Evolutionary conservation across 2,113 vertebrate species (phyloP).

Genomic region (Oenanthe oenanthe): DNA sequence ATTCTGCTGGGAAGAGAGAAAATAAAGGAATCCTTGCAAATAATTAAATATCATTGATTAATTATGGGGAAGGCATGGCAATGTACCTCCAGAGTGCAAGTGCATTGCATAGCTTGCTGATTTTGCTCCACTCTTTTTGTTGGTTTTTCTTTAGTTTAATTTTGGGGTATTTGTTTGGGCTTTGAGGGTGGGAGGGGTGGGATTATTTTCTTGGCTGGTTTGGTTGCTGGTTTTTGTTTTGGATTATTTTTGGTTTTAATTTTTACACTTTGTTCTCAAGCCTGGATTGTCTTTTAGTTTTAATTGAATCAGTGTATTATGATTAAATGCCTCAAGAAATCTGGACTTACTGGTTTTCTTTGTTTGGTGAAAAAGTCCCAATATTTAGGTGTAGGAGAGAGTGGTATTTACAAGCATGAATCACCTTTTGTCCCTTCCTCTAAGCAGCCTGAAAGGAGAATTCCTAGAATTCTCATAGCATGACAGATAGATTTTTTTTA

Average conservation of each 20-base stretch:
- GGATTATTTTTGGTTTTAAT: not conserved
- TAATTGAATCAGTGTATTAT: not conserved
- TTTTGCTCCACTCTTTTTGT: not conserved
- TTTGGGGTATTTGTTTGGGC: not conserved
- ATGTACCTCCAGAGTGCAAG: not conserved
- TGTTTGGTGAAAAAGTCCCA: not conserved
- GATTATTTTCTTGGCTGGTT: not conserved
- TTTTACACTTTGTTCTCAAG: not conserved
- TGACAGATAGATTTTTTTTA: not conserved
- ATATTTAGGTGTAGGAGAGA: not conserved
- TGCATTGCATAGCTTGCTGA: not conserved
- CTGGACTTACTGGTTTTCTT: not conserved
- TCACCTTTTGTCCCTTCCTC: not conserved
- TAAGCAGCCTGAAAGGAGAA: not conserved
- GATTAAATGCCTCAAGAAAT: not conserved
- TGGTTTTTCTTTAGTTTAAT: not conserved
- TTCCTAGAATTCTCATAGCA: not conserved
- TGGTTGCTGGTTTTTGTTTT: not conserved
- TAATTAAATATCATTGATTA: slow-evolving; percentile 61
- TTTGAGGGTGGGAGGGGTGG: too few relatives aligned
- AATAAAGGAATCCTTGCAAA: slow-evolving; percentile 42
- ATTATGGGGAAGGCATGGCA: slow-evolving; percentile 10
- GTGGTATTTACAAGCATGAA: not conserved
- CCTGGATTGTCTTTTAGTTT: not conserved
- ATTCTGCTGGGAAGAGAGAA: not conserved